Base-by-base conservation (phyloP, 2,797 vertebrate genomes). In the Poecilia wingei region DNA sequence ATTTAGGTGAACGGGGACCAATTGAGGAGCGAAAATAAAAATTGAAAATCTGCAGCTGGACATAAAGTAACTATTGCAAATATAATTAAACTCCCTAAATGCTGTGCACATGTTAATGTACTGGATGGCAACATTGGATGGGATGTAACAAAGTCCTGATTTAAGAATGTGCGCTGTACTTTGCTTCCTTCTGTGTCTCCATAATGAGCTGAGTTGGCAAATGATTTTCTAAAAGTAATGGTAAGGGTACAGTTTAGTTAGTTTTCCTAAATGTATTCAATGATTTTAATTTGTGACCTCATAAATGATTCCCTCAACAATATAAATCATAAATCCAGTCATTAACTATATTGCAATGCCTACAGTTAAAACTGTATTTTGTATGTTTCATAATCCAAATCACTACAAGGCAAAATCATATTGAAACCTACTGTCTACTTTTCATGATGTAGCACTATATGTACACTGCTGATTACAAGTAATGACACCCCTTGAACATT, bases 1-100 rank as follows among this genome's bases (percentile, higher is more conserved):
- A 31, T 76, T 74, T 66, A 78, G 64, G 66, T 74, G 74, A 75
- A 73, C 43, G 71, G 79, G 74, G 45, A 16, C 66, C 18, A 49
- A 16, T 75, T 82, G 36, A 77, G 20, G 33, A 0, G 28, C 25
- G 45, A 55, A 31, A 47, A 61, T 33, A 64, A 43, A 77, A 68
- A 45, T 22, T 2, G 0, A 64, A 82, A 77, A 51, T 79, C 18
- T 55, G 71, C 49, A 47, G 57, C 14, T 64, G 18, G 33, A 49
- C 33, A 46, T 33, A 39, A 81, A 82, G 47, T 4, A 28, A 41
- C 36, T 59, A 55, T 36, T 45, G 13, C 46, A 72, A 36, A 31
- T 22, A 55, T 57, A 22, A 74, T 74, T 69, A 76, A 55, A 25
- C 41, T 14, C 25, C 66, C n/a, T 22, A 69, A 49, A 39, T 51